Conservation (phyloP, 1,140 invertebrate species). For the Brachionus koreanus region DNA sequence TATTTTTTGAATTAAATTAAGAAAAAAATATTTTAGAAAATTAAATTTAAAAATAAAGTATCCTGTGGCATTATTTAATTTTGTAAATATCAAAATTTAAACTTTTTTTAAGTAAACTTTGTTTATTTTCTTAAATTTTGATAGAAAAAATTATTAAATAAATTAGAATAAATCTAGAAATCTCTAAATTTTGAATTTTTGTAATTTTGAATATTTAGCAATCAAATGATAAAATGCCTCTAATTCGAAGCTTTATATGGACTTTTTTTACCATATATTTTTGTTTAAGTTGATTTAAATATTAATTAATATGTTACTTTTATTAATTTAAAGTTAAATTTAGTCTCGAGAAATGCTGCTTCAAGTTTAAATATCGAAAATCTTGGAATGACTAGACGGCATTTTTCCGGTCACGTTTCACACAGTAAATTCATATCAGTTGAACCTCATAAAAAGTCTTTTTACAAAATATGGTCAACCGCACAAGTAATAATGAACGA, state of each 20-base stretch:
- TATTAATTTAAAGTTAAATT: neutral
- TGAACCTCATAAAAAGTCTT: neutral
- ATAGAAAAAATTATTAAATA: neutral
- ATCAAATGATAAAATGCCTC: neutral
- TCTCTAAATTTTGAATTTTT: too few relatives aligned
- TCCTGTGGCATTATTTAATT: neutral
- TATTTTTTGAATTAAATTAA: neutral
- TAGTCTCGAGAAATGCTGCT: neutral
- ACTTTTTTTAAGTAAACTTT: neutral
- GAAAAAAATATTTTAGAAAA: neutral
- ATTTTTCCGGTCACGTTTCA: neutral
- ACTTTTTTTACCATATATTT: neutral
- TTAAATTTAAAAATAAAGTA: too few relatives aligned
- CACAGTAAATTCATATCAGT: neutral
- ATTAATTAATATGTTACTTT: neutral
- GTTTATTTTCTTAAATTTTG: neutral
- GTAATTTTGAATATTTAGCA: too few relatives aligned
- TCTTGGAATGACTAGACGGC: neutral
- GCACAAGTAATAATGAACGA: neutral
- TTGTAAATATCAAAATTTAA: neutral
- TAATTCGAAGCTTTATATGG: neutral
- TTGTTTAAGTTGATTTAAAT: neutral
- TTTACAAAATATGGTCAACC: constrained; percentile 22
- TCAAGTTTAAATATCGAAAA: neutral
- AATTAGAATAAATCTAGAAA: neutral